Base-by-base conservation (phyloP, 2,888 invertebrate genomes). In the Drosophila melanosoma region DNA sequence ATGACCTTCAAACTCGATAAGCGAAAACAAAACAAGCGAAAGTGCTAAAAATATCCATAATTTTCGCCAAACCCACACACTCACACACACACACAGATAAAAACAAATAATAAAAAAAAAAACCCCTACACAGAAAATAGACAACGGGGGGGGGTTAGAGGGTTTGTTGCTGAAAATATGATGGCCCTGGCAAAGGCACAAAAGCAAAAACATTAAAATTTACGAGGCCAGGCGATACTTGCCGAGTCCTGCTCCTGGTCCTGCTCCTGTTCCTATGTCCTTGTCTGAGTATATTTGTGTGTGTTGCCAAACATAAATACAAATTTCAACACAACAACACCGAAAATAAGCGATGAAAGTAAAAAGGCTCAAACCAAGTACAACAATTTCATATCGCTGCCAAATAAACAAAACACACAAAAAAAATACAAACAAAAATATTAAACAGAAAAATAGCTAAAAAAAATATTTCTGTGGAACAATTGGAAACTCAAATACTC, bases 1-100 rank as follows among this genome's bases (percentile, higher is more conserved):
- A 89, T 87, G 87, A 90, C 87, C 87, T 87, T 87, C 90, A 90
- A 90, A 87, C 87, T 82, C 86, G 90, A 87, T 87, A 87, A 87
- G 87, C 88, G 87, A 90, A 82, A 90, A 85, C 88, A 87, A 88
- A 83, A 87, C 86, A 89, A 89, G 83, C 79, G 87, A 89, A 87
- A 89, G 87, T 89, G 86, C 87, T 88, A 80, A 86, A 90, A 87
- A 87, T 88, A 90, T 82, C 81, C 87, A 90, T 90, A 90, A 90
- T 86, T 90, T 88, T 82, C 74, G 72, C 74, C 72, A 67, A 57
- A 72, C 69, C 68, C 49, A 67, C 57, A 69, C 51, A n/a, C n/a
- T n/a, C n/a, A 62, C 52, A 38, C 32, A 63, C 3, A 32, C 2
- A 59, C n/a, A 65, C 7, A 38, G 1, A 23, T 23, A 45, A 15